Evolutionary conservation across 2,888 invertebrate species (phyloP).

Genomic region (Patella caerulea): DNA sequence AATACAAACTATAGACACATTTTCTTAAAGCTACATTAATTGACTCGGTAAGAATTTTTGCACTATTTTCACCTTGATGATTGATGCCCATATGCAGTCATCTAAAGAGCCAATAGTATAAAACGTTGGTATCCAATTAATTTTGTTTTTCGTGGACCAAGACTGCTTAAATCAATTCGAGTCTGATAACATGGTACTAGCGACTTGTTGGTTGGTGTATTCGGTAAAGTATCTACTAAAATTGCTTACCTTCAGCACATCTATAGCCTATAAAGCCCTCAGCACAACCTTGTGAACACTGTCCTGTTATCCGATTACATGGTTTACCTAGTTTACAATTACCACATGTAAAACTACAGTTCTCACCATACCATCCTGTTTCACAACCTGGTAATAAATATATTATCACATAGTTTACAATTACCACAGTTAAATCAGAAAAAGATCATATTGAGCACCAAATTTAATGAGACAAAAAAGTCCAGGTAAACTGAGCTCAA

Average conservation of each 20-base stretch:
- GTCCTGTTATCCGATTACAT: constrained; percentile 55
- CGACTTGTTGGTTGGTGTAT: not conserved
- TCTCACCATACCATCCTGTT: constrained; percentile 49
- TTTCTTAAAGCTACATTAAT: too few species aligned
- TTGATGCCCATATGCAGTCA: not conserved
- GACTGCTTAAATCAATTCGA: not conserved
- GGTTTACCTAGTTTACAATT: constrained; percentile 42
- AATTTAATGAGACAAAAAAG: too few species aligned
- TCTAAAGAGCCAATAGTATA: not conserved
- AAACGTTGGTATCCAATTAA: not conserved
- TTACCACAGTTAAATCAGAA: too few species aligned
- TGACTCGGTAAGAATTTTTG: too few species aligned
- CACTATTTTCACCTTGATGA: too few species aligned
- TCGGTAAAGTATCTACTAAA: too few species aligned
- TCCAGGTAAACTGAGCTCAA: too few species aligned
- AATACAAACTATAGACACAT: too few species aligned
- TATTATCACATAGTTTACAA: too few species aligned
- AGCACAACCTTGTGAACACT: constrained; percentile 54
- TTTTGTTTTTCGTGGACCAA: not conserved
- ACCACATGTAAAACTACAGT: constrained; percentile 53
- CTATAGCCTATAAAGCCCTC: constrained; percentile 45
- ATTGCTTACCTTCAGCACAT: constrained; percentile 42
- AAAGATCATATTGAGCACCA: too few species aligned
- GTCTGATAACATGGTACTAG: not conserved
- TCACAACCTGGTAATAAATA: constrained; percentile 43